phyloP scores from a whole-genome alignment of 2,888 invertebrate genomes.

The Philonicus albiceps region DNA sequence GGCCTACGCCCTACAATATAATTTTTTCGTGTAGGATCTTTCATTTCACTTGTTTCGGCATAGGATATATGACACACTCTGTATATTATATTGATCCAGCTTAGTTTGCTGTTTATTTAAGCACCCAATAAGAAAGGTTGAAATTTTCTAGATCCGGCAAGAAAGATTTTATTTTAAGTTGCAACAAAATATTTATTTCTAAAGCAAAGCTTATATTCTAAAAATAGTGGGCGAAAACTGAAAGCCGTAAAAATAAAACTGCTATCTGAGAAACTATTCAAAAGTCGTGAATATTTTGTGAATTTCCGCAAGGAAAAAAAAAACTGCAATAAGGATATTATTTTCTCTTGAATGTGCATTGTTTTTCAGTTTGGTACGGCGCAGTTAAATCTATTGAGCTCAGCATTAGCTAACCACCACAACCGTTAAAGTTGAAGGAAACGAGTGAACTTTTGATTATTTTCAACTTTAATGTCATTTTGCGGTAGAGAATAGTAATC shows the following conservation, averaged over 20 bases:
- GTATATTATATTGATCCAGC: too few relatives aligned
- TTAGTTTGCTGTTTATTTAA: not conserved
- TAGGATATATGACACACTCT: too few relatives aligned
- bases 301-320: not conserved
- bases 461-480: not conserved
- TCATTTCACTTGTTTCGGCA: too few relatives aligned
- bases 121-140: not conserved
- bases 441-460: not conserved
- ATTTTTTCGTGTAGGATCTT: too few relatives aligned
- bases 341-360: not conserved
- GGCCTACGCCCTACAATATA: too few relatives aligned
- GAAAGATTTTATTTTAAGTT: not conserved
- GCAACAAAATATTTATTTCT: not conserved
- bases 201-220: not conserved
- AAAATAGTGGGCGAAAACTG: not conserved
- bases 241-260: not conserved
- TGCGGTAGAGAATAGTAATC: not conserved
- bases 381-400: not conserved
- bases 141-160: not conserved
- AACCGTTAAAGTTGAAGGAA: not conserved
- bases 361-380: not conserved
- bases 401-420: not conserved
- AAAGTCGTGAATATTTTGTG: not conserved
- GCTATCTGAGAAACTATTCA: not conserved
- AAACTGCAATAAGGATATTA: not conserved